These are phyloP conservation scores for Paedocypris micromegethes DNA, from an alignment of 2,797 vertebrate genomes.

Conservation along the genomic window DNA sequence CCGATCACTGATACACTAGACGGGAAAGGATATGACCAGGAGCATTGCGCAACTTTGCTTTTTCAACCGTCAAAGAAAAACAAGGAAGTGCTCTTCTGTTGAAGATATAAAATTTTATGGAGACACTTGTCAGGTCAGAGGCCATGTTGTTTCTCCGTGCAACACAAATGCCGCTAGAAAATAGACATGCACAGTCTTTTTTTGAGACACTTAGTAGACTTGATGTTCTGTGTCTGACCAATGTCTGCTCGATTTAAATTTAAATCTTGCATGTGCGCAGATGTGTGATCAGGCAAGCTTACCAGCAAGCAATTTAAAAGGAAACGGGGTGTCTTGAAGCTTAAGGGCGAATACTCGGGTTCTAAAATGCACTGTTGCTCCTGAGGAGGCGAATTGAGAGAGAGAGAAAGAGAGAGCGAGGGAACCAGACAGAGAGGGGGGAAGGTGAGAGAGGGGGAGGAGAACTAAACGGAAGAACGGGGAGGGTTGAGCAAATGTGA, in stretches of 20 bases:
- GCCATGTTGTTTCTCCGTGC: not conserved
- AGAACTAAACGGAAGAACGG: constrained; percentile 27
- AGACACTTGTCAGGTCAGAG: not conserved
- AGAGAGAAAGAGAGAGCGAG: constrained; percentile 47
- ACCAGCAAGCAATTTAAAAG: constrained; percentile 63
- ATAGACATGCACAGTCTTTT: too few relatives aligned
- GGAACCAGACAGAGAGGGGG: constrained; percentile 34
- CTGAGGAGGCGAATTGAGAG: constrained; percentile 58
- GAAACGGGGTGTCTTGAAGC: constrained; percentile 58
- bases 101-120: not conserved
- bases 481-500: constrained; percentile 32
- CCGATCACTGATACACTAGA: constrained; percentile 36
- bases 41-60: constrained; percentile 24
- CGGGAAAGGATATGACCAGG: constrained; percentile 28
- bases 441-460: constrained; percentile 37
- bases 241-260: too few relatives aligned
- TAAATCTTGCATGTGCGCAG: constrained; percentile 1
- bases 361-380: constrained; percentile 64
- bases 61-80: constrained; percentile 19
- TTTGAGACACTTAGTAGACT: too few relatives aligned
- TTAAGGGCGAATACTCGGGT: constrained; percentile 61
- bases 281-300: constrained; percentile 32
- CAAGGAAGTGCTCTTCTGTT: constrained; percentile 15
- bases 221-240: too few relatives aligned
- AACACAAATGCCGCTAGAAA: not conserved